phyloP scores from a whole-genome alignment of 1,140 invertebrate species.

The Mycetomoellerius zeteki region DNA sequence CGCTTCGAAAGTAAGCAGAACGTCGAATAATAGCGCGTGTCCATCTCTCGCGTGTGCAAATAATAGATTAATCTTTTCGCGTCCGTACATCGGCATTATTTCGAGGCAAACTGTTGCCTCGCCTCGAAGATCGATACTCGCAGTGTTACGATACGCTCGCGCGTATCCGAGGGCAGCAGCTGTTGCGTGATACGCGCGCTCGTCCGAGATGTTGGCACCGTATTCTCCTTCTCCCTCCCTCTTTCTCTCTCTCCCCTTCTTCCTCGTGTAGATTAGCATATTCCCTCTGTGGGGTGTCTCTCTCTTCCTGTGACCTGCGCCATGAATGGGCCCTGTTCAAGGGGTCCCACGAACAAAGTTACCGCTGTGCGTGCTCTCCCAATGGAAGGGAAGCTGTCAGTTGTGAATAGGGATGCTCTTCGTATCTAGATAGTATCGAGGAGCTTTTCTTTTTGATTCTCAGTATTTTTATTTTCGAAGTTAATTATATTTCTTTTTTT shows the following conservation, averaged over 20 bases:
- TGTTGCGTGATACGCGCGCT: constrained; percentile 54
- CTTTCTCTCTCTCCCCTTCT: background rate
- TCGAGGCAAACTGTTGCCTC: constrained; percentile 67
- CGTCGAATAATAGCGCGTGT: constrained; percentile 33
- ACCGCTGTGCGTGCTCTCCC: constrained; percentile 35
- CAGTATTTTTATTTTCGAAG: background rate
- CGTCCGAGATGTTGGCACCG: constrained; percentile 36
- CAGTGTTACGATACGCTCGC: constrained; percentile 41
- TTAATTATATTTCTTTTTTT: background rate
- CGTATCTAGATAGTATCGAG: background rate
- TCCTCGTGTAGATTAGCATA: constrained; percentile 36
- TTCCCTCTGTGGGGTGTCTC: constrained; percentile 32
- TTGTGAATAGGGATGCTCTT: background rate
- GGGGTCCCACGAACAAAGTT: constrained; percentile 58
- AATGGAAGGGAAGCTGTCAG: constrained; percentile 18
- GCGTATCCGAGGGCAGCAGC: constrained; percentile 53
- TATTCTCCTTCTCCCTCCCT: background rate
- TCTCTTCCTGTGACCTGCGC: constrained; percentile 43
- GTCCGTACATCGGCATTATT: constrained; percentile 57
- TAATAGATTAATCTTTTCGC: constrained; percentile 55
- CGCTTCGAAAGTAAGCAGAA: constrained; percentile 1
- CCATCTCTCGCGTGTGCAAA: constrained; percentile 44
- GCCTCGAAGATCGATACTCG: constrained; percentile 60
- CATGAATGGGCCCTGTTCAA: constrained; percentile 69
- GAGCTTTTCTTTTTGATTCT: background rate